Evolutionary conservation across 1,140 invertebrate genomes (phyloP).

Genomic region (Drosophila prosaltans): DNA sequence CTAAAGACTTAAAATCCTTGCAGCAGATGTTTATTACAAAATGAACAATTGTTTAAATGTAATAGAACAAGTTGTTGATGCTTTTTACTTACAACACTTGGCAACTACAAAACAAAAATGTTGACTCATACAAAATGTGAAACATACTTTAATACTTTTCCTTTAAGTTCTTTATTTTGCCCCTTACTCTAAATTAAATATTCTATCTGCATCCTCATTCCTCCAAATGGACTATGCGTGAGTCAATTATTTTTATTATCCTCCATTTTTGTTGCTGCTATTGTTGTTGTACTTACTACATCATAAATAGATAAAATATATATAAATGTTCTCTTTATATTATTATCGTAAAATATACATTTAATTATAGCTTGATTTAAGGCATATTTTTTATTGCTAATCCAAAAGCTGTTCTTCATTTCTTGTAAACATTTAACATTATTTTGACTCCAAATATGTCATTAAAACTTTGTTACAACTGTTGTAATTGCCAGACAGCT

Average conservation of each 20-base stretch:
- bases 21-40: neutral
- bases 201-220: constrained; percentile 10
- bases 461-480: too few relatives aligned
- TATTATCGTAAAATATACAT: neutral
- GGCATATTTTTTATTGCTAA: neutral
- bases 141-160: neutral
- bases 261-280: neutral
- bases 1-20: neutral
- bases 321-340: constrained; percentile 2
- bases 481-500: too few relatives aligned
- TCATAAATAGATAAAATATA: constrained; percentile 3
- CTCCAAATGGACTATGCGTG: constrained; percentile 19
- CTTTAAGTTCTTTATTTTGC: neutral
- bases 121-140: neutral
- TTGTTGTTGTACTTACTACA: neutral
- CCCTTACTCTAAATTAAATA: neutral
- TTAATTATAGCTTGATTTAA: neutral
- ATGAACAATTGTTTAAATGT: constrained; percentile 3
- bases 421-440: too few relatives aligned
- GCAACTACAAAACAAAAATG: neutral
- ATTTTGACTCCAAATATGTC: too few relatives aligned
- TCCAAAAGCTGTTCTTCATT: too few relatives aligned
- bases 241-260: constrained; percentile 41
- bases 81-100: neutral
- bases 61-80: neutral